A percentile compares a stretch with the other conserved stretches of the same genome.
Conservation (phyloP, 2,113 vertebrate genomes). For the Scytalopus superciliaris region DNA sequence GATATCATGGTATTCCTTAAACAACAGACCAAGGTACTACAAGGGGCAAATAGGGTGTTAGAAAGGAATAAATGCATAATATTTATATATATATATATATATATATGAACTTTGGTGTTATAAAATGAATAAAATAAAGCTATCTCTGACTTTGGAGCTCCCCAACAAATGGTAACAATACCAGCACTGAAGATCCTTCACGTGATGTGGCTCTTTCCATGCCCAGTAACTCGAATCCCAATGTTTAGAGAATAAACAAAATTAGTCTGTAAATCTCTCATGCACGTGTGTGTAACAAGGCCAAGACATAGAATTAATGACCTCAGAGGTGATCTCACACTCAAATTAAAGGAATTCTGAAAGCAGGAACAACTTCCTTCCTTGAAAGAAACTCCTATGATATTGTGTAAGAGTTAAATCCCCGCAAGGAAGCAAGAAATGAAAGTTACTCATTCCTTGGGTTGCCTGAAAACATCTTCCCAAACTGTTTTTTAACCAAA, state of each 20-base stretch:
- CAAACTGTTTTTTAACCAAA: not conserved
- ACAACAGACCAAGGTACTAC: not conserved
- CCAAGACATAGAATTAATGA: not conserved
- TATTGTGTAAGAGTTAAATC: not conserved
- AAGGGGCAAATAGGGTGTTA: not conserved
- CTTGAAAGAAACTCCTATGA: not conserved
- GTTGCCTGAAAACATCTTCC: not conserved
- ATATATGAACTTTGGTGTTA: not conserved
- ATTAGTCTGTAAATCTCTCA: not conserved
- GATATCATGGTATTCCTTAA: not conserved
- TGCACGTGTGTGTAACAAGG: not conserved
- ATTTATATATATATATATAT: not conserved
- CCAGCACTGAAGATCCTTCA: not conserved
- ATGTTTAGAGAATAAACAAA: not conserved
- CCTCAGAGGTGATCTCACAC: not conserved
- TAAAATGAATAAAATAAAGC: not conserved
- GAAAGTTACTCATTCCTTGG: not conserved
- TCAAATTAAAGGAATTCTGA: not conserved
- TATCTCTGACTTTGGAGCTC: not conserved
- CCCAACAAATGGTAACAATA: not conserved
- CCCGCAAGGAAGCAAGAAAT: not conserved
- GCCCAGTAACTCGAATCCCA: not conserved
- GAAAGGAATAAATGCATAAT: not conserved
- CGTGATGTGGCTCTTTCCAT: not conserved
- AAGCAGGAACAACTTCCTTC: not conserved